Evolutionary conservation across 2,113 vertebrate species (phyloP).

Genomic region (Sinocyclocheilus anshuiensis): DNA sequence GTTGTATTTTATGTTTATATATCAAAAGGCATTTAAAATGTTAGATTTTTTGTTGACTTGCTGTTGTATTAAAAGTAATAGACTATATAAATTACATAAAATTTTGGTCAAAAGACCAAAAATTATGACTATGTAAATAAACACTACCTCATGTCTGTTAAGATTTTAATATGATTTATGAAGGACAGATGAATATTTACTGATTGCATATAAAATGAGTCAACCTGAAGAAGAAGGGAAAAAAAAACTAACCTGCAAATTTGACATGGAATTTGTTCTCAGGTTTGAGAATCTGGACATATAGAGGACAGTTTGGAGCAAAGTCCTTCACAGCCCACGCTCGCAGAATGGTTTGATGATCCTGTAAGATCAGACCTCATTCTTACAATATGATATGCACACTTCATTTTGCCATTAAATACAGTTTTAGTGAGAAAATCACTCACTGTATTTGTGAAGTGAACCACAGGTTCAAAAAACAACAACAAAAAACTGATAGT

Average conservation of each 20-base stretch:
- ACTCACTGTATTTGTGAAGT: not conserved
- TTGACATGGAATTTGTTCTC: conserved; percentile 99
- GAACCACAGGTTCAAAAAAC: not conserved
- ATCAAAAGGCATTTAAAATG: not conserved
- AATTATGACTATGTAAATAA: not conserved
- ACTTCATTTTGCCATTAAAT: not conserved
- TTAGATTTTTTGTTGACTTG: not conserved
- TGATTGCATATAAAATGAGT: not conserved
- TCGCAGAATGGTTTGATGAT: conserved; percentile 97
- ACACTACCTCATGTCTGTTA: not conserved
- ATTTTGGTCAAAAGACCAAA: not conserved
- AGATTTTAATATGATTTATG: too few relatives aligned
- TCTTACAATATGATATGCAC: not conserved
- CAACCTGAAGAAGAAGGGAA: not conserved
- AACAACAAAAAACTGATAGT: not conserved
- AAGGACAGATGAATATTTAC: not conserved
- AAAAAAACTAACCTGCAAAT: conserved; percentile 87
- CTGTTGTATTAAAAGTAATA: not conserved
- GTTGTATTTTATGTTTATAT: not conserved
- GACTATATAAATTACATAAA: not conserved
- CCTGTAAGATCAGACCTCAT: conserved; percentile 66
- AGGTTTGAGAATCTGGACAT: conserved; percentile 96
- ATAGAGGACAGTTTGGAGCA: conserved; percentile 95
- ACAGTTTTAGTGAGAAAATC: not conserved
- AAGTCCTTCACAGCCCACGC: conserved; percentile 99